Evolutionary conservation across 1,140 invertebrate genomes (phyloP), one percentile per base, ranked within the genome.

Genomic region (Leptopilina boulardi): DNA sequence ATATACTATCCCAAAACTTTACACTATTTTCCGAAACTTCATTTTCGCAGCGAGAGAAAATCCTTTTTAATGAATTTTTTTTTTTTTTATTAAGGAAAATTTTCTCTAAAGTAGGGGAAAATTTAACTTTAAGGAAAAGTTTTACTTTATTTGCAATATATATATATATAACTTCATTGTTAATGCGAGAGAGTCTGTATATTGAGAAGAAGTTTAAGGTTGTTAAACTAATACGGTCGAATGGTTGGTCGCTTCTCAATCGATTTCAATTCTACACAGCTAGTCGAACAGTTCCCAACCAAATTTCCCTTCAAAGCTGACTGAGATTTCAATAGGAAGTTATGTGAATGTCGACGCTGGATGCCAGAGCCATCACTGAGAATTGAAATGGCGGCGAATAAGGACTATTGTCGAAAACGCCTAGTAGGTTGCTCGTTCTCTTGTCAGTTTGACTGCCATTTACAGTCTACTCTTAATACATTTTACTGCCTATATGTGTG

Each of bases 241-340:
- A 41, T 42, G 26, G 74, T 71, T 75, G 66, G 41, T 44, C 66
- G 42, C 47, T 21, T 75, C 73, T 70, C 56, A 74, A 75, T 82
- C 76, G 80, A 83, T 78, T 84, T 73, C 73, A 84, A 85, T 81
- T 80, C 77, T 75, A 75, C 77, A 78, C 66, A 75, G 77, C 76
- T 75, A 78, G 78, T 59, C 54, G 77, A 80, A 77, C 80, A 78
- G 81, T 81, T 83, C 75, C 71, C 72, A 80, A 79, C 74, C 75
- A 83, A 80, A 80, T 82, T 80, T 54, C 80, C 84, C 87, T 82
- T 82, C 75, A 76, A 87, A 83, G 78, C 82, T 83, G 79, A 54
- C 79, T 80, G 82, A 87, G 80, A 81, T 80, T 84, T 86, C 82
- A 87, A 86, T 87, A 70, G 86, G 86, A 88, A 87, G 82, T 86